phyloP scores from a whole-genome alignment of 2,113 vertebrate species.

The Solea senegalensis region DNA sequence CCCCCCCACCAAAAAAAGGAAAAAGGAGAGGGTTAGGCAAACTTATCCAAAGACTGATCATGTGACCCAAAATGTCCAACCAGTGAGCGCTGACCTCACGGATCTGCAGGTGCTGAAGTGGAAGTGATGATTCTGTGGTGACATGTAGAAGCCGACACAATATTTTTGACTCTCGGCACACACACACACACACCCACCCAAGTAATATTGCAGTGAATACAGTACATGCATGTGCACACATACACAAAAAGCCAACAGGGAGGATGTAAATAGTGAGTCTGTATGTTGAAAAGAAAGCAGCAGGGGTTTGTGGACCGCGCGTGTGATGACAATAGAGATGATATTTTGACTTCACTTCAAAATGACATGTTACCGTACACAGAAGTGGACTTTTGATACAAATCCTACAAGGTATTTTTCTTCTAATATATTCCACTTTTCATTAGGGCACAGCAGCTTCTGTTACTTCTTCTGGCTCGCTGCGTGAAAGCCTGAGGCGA shows the following conservation, averaged over 20 bases:
- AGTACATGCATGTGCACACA: background rate
- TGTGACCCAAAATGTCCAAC: conserved; percentile 69
- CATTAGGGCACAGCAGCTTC: conserved; percentile 5
- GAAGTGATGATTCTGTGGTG: conserved; percentile 85
- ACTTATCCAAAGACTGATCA: conserved; percentile 71
- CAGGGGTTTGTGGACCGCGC: background rate
- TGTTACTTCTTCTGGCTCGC: conserved; percentile 10
- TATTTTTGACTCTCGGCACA: conserved; percentile 2
- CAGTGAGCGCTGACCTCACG: conserved; percentile 79
- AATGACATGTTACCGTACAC: background rate
- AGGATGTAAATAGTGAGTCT: background rate
- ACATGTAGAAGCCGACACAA: conserved; percentile 76
- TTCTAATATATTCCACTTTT: background rate
- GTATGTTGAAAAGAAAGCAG: conserved; percentile 9
- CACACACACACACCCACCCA: background rate
- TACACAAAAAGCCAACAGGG: background rate
- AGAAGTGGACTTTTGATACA: background rate
- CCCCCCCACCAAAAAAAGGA: background rate
- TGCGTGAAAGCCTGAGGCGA: conserved; percentile 11
- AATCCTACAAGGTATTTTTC: background rate
- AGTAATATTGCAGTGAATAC: background rate
- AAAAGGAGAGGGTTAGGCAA: conserved; percentile 7
- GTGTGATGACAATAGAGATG: too few species aligned
- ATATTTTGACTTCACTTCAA: conserved; percentile 13
- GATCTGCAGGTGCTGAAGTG: conserved; percentile 85